A percentile compares a stretch with the other conserved stretches of the same genome.
Conservation (phyloP, 1,140 invertebrate species). For the Rhysida immarginata region DNA sequence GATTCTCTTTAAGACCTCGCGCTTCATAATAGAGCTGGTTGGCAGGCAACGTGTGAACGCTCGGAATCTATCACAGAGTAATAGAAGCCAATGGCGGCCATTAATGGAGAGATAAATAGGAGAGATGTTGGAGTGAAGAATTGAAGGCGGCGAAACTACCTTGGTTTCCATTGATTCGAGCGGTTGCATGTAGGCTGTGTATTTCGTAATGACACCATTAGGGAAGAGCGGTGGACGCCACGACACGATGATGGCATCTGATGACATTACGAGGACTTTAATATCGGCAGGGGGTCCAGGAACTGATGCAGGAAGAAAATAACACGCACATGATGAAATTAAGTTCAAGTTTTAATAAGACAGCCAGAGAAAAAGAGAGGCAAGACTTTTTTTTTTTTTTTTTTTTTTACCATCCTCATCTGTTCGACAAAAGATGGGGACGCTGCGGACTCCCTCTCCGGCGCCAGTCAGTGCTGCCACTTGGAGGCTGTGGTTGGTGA, state of each 20-base stretch:
- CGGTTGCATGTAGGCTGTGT: conserved; percentile 69
- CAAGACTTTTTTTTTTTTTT: too few species aligned
- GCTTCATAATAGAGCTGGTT: conserved; percentile 45
- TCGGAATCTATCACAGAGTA: neutral
- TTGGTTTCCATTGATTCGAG: too few species aligned
- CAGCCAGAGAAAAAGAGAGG: too few species aligned
- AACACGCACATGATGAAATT: too few species aligned
- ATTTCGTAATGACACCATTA: conserved; percentile 83
- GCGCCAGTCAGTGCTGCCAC: conserved; percentile 71
- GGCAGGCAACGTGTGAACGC: neutral
- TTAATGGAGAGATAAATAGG: too few species aligned
- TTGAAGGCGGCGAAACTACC: too few species aligned
- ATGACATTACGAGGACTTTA: conserved; percentile 80
- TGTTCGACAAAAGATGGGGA: conserved; percentile 70
- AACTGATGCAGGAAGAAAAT: conserved; percentile 42
- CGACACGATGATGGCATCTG: conserved; percentile 75
- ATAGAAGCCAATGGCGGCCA: too few species aligned
- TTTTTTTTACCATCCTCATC: conserved; percentile 78
- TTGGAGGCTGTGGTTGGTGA: conserved; percentile 83
- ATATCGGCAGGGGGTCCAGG: conserved; percentile 85
- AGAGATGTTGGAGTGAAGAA: too few species aligned
- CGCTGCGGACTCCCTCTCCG: conserved; percentile 72
- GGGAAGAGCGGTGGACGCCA: conserved; percentile 83
- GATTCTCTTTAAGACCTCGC: conserved; percentile 58
- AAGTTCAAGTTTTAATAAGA: too few species aligned